Evolutionary conservation across 1,140 invertebrate species (phyloP), one percentile per base, ranked within the genome.

Genomic region (Druon quercuslanigerum): DNA sequence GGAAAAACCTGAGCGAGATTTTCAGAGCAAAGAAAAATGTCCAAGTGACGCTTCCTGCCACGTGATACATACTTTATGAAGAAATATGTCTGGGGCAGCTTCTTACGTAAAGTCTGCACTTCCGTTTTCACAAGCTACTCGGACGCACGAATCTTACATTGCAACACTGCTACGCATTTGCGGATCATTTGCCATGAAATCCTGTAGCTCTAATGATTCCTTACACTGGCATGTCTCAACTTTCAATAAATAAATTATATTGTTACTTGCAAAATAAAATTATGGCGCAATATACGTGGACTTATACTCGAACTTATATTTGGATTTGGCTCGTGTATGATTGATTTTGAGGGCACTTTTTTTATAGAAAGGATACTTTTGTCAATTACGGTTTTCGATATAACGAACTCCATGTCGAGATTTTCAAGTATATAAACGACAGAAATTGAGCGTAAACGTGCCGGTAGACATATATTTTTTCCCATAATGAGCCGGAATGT

Each of bases 41-140:
- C 54, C 17, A 66, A 66, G 14, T 40, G 60, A 66, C 5, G 20
- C 20, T 60, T 60, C 57, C 57, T 19, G 57, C 20, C 25, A 16
- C 40, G 33, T 66, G 60, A 40, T 66, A 46, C 25, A 40, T 66
- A 19, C 9, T 54, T 54, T 66, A 66, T 66, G 60, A 40, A 66
- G 60, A 66, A 66, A 66, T 66, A 66, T 16, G 17, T 54, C n/a
- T 54, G n/a, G 20, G 56, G n/a, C 11, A 46, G 46, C 25, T 51
- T 71, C 82, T 83, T 83, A 83, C 73, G 77, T 72, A 73, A 74
- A 66, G 40, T 33, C 33, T 57, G 74, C 73, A 84, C 66, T 84
- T 83, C 79, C 83, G 83, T 82, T 84, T 83, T 78, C 71, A 73
- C 79, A 12, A 66, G 25, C 40, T 66, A 25, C 20, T 66, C 3